Evolutionary conservation across 92 coral and sea anemone species (phyloP), one percentile per base, ranked within the genome.

Genomic region (Meandrina meandrites): DNA sequence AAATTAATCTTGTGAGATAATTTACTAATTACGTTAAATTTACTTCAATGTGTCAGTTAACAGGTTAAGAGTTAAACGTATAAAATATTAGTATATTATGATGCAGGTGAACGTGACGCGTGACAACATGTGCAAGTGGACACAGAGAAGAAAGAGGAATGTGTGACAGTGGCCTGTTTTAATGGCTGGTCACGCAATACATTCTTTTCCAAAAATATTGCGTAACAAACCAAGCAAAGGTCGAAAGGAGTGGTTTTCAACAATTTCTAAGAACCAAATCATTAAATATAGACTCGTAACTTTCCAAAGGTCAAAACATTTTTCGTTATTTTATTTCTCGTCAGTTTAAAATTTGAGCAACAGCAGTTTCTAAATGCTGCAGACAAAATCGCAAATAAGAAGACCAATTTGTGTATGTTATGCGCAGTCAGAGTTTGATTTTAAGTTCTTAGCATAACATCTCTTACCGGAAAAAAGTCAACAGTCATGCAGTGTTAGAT

Each of bases 381-480:
- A 5, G 70, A 24, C 31, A 60, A 60, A 60, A 60, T 60, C n/a
- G 67, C 28, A 60, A 19, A 60, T 60, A 2, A 62, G 64, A 57
- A 24, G 69, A 14, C 69, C 69, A 62, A 62, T 66, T 66, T n/a
- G 18, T 66, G 71, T 66, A n/a, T 66, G 71, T 66, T 27, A 27
- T 1, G 30, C 34, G 35, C 31, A 28, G 71, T 66, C 78, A 8
- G 78, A 73, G 78, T 18, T 40, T 73, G 48, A 8, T 73, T 37
- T 34, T 36, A 73, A 40, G 9, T 73, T 21, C n/a, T 24, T 12
- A 74, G 51, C 36, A 32, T 84, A 74, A 28, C 16, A 56, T 84
- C 62, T 74, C 88, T 77, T 85, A 85, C 88, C 88, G 64, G 50
- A 56, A 19, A 60, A 68, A 40, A 74, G 88, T 74, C 80, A 75